Conservation (phyloP, 2,888 invertebrate species). For the Synanthedon myopaeformis region DNA sequence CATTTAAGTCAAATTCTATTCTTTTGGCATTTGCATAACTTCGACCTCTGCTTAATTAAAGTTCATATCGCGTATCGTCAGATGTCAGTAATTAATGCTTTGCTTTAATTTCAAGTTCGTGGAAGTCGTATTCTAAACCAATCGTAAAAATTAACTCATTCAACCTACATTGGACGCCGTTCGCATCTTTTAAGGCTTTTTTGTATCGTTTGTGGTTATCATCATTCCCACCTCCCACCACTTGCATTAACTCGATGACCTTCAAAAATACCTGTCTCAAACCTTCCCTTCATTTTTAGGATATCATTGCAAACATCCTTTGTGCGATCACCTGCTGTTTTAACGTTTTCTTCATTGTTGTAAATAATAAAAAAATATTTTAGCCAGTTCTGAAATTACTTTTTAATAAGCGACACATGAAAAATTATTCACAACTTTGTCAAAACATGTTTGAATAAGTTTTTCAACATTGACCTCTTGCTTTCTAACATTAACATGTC, state of each 20-base stretch:
- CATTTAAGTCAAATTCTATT: slow-evolving; percentile 3
- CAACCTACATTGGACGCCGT: background rate
- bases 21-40: slow-evolving; percentile 24
- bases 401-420: too few relatives aligned
- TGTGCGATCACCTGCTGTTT: slow-evolving; percentile 4
- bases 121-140: slow-evolving; percentile 12
- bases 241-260: slow-evolving; percentile 27
- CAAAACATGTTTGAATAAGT: too few relatives aligned
- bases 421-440: too few relatives aligned
- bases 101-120: slow-evolving; percentile 27
- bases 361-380: background rate
- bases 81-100: slow-evolving; percentile 20
- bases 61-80: slow-evolving; percentile 24
- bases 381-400: too few relatives aligned
- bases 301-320: slow-evolving; percentile 12
- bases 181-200: background rate
- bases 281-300: slow-evolving; percentile 11
- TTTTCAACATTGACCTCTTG: background rate
- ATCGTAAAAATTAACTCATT: slow-evolving; percentile 2
- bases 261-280: slow-evolving; percentile 20
- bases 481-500: background rate
- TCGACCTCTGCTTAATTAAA: slow-evolving; percentile 24
- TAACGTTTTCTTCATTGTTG: slow-evolving; percentile 3
- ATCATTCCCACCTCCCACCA: slow-evolving; percentile 17
- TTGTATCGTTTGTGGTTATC: slow-evolving; percentile 9